phyloP scores from a whole-genome alignment of 2,797 vertebrate species.

The Anableps anableps region DNA sequence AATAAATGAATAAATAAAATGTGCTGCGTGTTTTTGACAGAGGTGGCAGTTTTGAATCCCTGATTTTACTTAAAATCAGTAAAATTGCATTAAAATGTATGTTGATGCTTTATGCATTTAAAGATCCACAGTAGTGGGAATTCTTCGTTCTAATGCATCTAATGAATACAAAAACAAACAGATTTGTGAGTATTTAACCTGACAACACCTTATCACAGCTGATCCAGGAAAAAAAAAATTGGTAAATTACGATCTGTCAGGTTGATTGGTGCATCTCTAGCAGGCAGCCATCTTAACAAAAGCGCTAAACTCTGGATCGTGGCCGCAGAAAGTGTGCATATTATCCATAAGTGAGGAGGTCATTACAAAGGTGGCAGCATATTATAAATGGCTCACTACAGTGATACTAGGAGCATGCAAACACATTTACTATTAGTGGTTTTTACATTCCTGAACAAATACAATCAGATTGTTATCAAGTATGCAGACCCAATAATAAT shows the following conservation, averaged over 20 bases:
- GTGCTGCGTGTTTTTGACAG: neutral
- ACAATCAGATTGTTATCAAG: neutral
- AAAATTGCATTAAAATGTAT: neutral
- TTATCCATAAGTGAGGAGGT: neutral
- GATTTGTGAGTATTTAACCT: neutral
- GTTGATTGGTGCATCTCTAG: neutral
- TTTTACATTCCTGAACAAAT: neutral
- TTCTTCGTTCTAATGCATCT: neutral
- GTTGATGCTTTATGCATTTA: neutral
- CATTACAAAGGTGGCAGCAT: neutral
- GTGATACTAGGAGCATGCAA: neutral
- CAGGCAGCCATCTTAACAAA: neutral
- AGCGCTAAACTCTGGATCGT: constrained; percentile 8
- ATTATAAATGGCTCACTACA: neutral
- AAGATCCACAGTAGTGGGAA: neutral
- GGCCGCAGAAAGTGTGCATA: constrained; percentile 15
- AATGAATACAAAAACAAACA: neutral
- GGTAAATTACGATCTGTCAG: neutral
- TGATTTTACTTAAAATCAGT: neutral
- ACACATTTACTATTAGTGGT: neutral
- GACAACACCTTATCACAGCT: neutral
- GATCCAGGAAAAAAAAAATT: neutral
- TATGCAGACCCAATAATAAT: neutral
- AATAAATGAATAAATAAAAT: neutral
- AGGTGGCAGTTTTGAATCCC: neutral